These are phyloP conservation scores for Fukomys damarensis DNA, from an alignment of 2,113 vertebrate genomes.

Conservation along the genomic window DNA sequence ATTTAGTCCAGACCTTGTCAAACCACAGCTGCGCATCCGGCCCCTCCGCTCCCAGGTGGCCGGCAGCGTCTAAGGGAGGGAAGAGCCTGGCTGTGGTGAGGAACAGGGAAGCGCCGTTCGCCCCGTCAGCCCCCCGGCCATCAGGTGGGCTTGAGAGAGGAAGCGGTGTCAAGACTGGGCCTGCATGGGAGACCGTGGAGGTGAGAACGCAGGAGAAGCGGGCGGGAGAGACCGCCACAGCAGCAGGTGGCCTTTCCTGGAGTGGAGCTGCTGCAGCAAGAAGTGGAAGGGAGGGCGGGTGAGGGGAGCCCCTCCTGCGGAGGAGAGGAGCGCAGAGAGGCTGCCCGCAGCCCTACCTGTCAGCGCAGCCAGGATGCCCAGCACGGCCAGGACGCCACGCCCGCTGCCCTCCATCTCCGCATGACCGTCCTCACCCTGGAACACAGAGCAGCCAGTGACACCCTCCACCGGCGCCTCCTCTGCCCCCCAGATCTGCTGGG, in stretches of 20 bases:
- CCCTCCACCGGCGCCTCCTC: not conserved
- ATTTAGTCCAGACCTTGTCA: too few relatives aligned
- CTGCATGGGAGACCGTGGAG: not conserved
- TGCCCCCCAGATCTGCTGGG: fast-evolving
- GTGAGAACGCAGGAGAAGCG: not conserved
- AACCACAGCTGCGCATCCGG: not conserved
- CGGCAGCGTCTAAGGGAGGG: fast-evolving
- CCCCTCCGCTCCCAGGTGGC: not conserved
- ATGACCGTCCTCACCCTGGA: slow-evolving; percentile 29
- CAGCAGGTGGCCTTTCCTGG: fast-evolving
- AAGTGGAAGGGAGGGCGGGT: not conserved
- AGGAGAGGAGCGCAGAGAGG: not conserved
- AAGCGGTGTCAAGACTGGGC: fast-evolving
- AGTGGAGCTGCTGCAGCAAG: not conserved
- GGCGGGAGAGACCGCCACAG: not conserved
- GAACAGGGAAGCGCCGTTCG: not conserved
- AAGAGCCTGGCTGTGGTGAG: not conserved
- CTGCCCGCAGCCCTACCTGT: slow-evolving; percentile 24
- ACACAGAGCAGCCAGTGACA: not conserved
- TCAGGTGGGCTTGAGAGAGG: not conserved
- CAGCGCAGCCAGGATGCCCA: slow-evolving; percentile 51
- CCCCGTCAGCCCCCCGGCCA: too few relatives aligned
- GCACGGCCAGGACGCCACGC: fast-evolving
- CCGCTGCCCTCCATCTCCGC: slow-evolving; percentile 44
- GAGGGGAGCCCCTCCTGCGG: too few relatives aligned